Percentiles rank a stretch among this genome's conserved stretches.
Conservation (phyloP, 2,888 invertebrate genomes). For the Galerucella pusilla region DNA sequence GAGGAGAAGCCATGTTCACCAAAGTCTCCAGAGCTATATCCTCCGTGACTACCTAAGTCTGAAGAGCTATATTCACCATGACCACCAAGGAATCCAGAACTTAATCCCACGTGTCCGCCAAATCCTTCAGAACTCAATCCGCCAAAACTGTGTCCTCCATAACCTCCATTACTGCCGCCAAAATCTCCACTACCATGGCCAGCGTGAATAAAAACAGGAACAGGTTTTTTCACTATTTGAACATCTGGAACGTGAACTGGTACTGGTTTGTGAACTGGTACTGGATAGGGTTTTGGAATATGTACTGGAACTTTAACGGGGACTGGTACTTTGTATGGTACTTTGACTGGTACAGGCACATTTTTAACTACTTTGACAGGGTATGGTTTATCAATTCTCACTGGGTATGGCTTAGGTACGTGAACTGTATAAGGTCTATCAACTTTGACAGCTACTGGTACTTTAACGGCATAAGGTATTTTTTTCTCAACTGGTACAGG, state of each 20-base stretch:
- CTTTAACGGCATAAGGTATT: slow-evolving; percentile 71
- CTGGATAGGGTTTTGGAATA: slow-evolving; percentile 56
- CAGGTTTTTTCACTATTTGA: slow-evolving; percentile 68
- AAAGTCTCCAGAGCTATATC: slow-evolving; percentile 22
- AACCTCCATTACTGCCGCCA: slow-evolving; percentile 46
- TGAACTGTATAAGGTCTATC: slow-evolving; percentile 74
- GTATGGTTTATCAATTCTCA: slow-evolving; percentile 67
- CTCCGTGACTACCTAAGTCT: slow-evolving; percentile 35
- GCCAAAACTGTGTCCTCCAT: slow-evolving; percentile 39
- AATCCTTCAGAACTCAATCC: slow-evolving; percentile 37
- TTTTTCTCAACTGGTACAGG: slow-evolving; percentile 77
- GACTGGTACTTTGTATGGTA: slow-evolving; percentile 62
- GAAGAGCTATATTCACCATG: slow-evolving; percentile 44
- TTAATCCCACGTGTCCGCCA: slow-evolving; percentile 41
- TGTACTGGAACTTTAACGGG: slow-evolving; percentile 58
- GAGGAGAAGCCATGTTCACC: slow-evolving; percentile 43
- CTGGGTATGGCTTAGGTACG: slow-evolving; percentile 73
- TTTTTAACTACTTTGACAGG: slow-evolving; percentile 67
- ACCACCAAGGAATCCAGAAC: slow-evolving; percentile 43
- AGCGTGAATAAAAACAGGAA: slow-evolving; percentile 61
- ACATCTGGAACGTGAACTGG: slow-evolving; percentile 65
- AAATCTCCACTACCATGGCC: slow-evolving; percentile 47
- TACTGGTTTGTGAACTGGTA: slow-evolving; percentile 65
- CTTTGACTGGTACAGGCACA: slow-evolving; percentile 59
- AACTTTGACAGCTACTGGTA: slow-evolving; percentile 67